Conservation (phyloP, 2,888 invertebrate species). For the Acanthosepion esculentum region DNA sequence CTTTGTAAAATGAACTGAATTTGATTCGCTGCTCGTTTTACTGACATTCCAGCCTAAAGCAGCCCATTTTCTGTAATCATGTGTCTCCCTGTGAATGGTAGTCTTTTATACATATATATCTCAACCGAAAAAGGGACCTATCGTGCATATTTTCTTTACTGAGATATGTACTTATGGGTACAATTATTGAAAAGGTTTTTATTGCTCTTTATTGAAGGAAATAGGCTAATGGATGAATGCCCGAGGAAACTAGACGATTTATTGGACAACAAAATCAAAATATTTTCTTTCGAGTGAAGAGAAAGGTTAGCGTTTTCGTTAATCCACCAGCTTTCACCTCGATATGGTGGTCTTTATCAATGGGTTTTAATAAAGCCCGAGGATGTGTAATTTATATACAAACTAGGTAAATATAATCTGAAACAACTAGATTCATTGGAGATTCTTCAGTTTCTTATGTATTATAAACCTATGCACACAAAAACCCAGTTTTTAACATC, state of each 20-base stretch:
- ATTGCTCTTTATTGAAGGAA: not conserved
- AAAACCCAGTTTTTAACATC: not conserved
- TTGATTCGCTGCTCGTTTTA: constrained; percentile 33
- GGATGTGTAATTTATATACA: not conserved
- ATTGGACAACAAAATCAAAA: not conserved
- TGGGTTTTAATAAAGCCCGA: not conserved
- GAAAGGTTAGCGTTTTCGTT: not conserved
- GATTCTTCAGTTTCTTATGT: not conserved
- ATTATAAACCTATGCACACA: not conserved
- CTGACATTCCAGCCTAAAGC: constrained; percentile 5
- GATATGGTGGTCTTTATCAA: constrained; percentile 33
- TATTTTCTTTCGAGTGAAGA: not conserved
- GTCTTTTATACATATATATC: not conserved
- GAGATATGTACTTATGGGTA: not conserved
- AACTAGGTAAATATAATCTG: not conserved
- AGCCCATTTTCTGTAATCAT: not conserved
- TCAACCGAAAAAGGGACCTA: not conserved
- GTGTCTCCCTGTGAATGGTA: not conserved
- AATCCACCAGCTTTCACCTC: constrained; percentile 2
- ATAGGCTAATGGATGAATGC: not conserved
- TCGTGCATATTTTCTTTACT: not conserved
- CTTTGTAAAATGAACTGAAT: not conserved
- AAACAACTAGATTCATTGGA: not conserved
- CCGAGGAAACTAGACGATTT: not conserved
- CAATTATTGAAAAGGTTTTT: not conserved